Conservation (phyloP, 2,888 invertebrate species). For the Pristionchus exspectatus region DNA sequence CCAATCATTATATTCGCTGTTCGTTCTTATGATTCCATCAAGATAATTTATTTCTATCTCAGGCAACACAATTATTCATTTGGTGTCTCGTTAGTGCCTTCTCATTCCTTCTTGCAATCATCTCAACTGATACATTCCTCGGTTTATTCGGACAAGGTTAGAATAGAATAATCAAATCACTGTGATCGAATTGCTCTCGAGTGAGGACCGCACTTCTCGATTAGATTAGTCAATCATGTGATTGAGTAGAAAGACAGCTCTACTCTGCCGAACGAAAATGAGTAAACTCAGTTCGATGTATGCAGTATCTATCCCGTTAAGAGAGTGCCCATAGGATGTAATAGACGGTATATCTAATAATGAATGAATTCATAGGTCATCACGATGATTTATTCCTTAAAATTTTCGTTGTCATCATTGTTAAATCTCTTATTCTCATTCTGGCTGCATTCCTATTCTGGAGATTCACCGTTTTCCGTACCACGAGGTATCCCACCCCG, state of each 20-base stretch:
- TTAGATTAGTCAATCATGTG: conserved; percentile 15
- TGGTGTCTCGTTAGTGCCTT: conserved; percentile 62
- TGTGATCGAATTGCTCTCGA: background rate
- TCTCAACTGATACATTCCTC: conserved; percentile 64
- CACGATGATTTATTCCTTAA: conserved; percentile 50
- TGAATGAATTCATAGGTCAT: conserved; percentile 3
- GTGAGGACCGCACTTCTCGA: conserved; percentile 21
- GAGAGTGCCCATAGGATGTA: no score
- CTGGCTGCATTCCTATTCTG: conserved; percentile 55
- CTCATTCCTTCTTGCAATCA: conserved; percentile 62
- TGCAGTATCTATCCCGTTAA: no score
- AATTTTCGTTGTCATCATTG: conserved; percentile 27
- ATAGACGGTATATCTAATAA: no score
- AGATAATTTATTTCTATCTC: background rate
- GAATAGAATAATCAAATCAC: background rate
- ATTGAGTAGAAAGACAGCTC: background rate
- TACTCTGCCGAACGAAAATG: no score
- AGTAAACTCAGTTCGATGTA: no score
- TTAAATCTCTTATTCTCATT: conserved; percentile 33
- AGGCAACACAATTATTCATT: conserved; percentile 61
- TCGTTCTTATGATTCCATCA: background rate
- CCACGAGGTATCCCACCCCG: background rate
- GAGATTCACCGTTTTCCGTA: conserved; percentile 47
- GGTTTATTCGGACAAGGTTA: conserved; percentile 63
- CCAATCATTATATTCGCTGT: conserved; percentile 64